A percentile compares a stretch with the other conserved stretches of the same genome.
These are phyloP conservation scores for Martes flavigula DNA, from an alignment of 2,797 vertebrate species.

Conservation along the genomic window DNA sequence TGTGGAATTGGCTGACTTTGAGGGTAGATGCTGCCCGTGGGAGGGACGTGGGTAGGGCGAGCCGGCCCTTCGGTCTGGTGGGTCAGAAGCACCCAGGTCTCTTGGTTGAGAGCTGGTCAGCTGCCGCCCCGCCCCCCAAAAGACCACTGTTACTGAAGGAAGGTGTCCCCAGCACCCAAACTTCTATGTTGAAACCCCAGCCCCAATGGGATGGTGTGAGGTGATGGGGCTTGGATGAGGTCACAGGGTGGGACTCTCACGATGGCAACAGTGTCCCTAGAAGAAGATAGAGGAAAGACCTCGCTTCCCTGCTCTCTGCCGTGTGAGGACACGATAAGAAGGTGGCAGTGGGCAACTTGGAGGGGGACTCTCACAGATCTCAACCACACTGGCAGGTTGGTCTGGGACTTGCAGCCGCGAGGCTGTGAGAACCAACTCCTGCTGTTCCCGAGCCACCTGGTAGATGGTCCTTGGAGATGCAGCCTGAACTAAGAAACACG, in stretches of 20 bases:
- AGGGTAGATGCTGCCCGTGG: background rate
- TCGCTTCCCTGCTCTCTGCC: background rate
- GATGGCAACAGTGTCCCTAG: fast-evolving
- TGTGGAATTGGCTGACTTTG: background rate
- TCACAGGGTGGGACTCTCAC: background rate
- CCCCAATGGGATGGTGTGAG: background rate
- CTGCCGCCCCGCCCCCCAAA: background rate
- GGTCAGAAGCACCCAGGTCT: background rate
- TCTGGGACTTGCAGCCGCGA: background rate
- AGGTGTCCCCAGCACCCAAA: background rate
- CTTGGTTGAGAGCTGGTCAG: background rate
- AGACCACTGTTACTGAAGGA: background rate
- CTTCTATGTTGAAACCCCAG: background rate
- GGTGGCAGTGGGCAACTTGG: background rate
- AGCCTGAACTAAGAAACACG: background rate
- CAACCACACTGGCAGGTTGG: background rate
- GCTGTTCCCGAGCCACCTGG: background rate
- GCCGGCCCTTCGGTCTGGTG: background rate
- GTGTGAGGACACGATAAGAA: background rate
- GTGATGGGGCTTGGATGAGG: background rate
- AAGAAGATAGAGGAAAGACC: background rate
- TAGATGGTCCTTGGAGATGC: background rate
- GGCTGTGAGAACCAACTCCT: background rate
- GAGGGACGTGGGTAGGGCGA: background rate
- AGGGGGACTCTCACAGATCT: background rate